Percentiles rank a stretch among this genome's conserved stretches.
Evolutionary conservation across 1,140 invertebrate species (phyloP).

Genomic region (Pygmarrhopalites habei): DNA sequence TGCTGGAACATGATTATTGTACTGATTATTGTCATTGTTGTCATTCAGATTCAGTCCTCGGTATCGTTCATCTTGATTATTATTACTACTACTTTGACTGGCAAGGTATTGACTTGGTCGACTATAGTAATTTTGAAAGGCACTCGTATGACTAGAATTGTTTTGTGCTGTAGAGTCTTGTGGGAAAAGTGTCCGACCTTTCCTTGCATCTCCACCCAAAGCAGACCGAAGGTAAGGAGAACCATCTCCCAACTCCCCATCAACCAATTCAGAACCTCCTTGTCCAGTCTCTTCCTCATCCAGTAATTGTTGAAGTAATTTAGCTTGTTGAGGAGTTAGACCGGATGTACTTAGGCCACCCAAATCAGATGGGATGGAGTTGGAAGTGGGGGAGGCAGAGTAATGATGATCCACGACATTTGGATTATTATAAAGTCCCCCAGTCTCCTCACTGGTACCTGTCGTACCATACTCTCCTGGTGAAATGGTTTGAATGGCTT

Average conservation of each 20-base stretch:
- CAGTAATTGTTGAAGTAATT: conserved; percentile 20
- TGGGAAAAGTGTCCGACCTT: background rate
- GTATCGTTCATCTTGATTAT: background rate
- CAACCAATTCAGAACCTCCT: too few species aligned
- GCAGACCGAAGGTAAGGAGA: background rate
- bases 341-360: background rate
- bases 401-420: background rate
- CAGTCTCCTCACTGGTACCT: too few species aligned
- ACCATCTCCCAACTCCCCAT: background rate
- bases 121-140: too few species aligned
- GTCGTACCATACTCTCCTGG: too few species aligned
- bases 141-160: background rate
- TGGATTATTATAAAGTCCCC: too few species aligned
- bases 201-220: background rate
- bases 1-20: conserved; percentile 4
- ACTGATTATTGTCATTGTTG: background rate
- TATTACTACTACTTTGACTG: background rate
- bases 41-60: background rate
- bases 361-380: background rate
- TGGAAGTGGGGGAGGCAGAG: background rate
- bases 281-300: conserved; percentile 18
- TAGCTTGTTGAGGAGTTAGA: conserved; percentile 24
- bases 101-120: background rate
- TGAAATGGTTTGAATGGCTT: background rate
- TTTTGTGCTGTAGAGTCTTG: background rate